Conservation (phyloP, 2,797 vertebrate genomes). For the Loriculus beryllinus region DNA sequence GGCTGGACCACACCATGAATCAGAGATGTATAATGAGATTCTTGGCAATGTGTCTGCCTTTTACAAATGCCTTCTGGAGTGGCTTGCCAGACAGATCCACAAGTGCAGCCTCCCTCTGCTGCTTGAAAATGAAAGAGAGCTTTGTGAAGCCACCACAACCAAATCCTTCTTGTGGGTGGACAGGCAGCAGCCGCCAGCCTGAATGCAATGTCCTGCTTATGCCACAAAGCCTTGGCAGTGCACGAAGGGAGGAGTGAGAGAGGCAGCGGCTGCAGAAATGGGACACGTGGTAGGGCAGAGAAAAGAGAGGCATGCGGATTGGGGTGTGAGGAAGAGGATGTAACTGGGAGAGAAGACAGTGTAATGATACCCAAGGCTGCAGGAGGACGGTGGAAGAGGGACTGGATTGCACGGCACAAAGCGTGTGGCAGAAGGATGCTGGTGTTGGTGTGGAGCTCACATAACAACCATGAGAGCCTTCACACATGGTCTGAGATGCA, state of each 20-base stretch:
- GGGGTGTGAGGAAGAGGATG: not conserved
- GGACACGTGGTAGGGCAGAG: not conserved
- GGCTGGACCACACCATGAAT: not conserved
- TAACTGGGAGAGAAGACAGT: fast-evolving
- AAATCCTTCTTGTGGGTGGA: not conserved
- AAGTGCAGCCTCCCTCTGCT: not conserved
- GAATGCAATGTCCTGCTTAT: not conserved
- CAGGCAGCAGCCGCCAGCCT: not conserved
- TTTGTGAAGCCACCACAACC: constrained; percentile 19
- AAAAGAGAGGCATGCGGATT: fast-evolving
- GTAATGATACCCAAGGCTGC: fast-evolving
- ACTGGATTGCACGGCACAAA: not conserved
- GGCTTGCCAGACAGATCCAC: constrained; percentile 4
- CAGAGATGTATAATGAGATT: constrained; percentile 9
- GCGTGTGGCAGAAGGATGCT: fast-evolving
- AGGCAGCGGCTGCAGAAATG: not conserved
- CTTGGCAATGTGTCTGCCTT: constrained; percentile 13
- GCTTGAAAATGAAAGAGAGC: constrained; percentile 28
- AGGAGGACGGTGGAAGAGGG: not conserved
- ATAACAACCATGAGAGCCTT: fast-evolving
- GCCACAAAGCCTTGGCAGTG: not conserved
- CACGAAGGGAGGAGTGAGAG: not conserved
- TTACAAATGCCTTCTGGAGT: constrained; percentile 31
- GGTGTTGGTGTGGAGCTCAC: not conserved
- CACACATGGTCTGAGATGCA: fast-evolving